Percentiles rank a stretch among this genome's conserved stretches.
These are phyloP conservation scores for Jacana jacana DNA, from an alignment of 2,113 vertebrate species.

Conservation along the genomic window DNA sequence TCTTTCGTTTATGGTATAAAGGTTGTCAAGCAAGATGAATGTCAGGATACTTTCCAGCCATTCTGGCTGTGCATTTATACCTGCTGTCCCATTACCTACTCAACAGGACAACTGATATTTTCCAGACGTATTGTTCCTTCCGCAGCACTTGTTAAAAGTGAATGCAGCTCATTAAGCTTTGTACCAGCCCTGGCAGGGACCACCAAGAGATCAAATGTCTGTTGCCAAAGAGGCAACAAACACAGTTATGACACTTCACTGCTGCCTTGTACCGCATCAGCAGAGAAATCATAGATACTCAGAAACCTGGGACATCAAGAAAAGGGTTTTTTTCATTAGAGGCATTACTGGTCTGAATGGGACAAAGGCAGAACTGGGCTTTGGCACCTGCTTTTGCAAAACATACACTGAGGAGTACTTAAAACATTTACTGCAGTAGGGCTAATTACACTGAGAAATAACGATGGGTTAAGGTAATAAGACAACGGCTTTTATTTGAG, in stretches of 20 bases:
- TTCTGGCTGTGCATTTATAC: not conserved
- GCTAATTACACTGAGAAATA: not conserved
- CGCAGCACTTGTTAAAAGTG: not conserved
- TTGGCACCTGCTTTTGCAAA: not conserved
- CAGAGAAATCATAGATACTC: not conserved
- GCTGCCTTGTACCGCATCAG: not conserved
- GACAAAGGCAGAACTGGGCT: not conserved
- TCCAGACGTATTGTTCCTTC: not conserved
- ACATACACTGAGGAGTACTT: fast-evolving
- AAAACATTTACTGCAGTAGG: not conserved
- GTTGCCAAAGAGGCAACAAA: not conserved
- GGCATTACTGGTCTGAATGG: fast-evolving
- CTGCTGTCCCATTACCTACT: not conserved
- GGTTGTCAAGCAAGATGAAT: not conserved
- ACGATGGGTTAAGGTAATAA: not conserved
- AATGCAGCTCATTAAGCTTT: not conserved
- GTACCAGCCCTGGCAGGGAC: not conserved
- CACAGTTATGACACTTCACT: not conserved
- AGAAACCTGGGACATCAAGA: not conserved
- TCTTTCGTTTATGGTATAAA: not conserved
- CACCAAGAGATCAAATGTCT: not conserved
- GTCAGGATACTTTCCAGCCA: not conserved
- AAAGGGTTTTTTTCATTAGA: not conserved
- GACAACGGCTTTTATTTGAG: not conserved
- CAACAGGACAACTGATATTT: not conserved